A percentile compares a stretch with the other conserved stretches of the same genome.
These are phyloP conservation scores for Macrotus californicus DNA, from an alignment of 2,113 vertebrate species.

Conservation along the genomic window DNA sequence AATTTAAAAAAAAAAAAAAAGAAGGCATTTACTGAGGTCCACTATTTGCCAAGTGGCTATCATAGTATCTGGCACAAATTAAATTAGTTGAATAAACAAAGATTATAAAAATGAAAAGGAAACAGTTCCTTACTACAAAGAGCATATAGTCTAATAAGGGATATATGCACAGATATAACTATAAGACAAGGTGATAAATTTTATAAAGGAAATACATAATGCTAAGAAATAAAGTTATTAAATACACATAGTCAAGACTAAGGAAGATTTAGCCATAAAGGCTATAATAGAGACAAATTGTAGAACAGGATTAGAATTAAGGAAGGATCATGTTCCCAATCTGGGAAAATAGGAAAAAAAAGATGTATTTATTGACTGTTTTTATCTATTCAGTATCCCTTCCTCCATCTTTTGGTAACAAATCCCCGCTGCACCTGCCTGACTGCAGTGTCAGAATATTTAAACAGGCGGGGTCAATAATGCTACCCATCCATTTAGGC, in stretches of 20 bases:
- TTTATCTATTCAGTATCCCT: not conserved
- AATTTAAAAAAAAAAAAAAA: too few relatives aligned
- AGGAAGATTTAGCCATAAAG: not conserved
- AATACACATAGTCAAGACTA: not conserved
- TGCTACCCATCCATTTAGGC: not conserved
- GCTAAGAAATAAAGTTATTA: conserved; percentile 17
- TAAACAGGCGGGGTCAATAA: not conserved
- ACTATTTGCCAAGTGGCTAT: not conserved
- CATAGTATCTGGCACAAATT: not conserved
- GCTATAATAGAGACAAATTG: not conserved
- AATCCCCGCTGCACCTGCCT: not conserved
- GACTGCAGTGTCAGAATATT: not conserved
- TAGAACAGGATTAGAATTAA: conserved; percentile 28
- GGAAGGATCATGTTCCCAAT: not conserved
- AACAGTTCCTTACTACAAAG: not conserved
- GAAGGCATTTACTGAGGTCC: not conserved
- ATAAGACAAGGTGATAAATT: not conserved
- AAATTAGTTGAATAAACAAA: not conserved
- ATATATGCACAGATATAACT: not conserved
- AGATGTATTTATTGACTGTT: not conserved
- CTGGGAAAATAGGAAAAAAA: not conserved
- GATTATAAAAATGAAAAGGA: not conserved
- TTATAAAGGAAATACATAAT: not conserved
- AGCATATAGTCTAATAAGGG: not conserved
- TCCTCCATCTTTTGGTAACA: not conserved